Percentiles rank a stretch among this genome's conserved stretches.
Evolutionary conservation across 2,888 invertebrate genomes (phyloP).

Genomic region (Eupeodes latifasciatus): DNA sequence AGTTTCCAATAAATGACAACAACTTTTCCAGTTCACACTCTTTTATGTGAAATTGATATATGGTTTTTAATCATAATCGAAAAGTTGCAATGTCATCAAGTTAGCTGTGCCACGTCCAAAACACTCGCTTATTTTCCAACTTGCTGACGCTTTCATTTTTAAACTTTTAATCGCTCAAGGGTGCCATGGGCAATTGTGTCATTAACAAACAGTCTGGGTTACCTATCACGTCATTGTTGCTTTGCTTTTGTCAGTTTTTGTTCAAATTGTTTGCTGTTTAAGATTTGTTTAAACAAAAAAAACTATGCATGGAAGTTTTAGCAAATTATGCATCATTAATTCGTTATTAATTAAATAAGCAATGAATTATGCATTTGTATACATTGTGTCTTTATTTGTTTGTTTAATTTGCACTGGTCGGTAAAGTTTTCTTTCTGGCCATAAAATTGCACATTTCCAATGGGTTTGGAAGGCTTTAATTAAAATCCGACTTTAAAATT

Average conservation of each 20-base stretch:
- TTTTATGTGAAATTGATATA: constrained; percentile 6
- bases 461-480: no score
- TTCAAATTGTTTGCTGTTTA: neutral
- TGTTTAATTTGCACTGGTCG: no score
- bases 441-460: no score
- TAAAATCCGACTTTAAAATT: no score
- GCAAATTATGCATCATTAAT: neutral
- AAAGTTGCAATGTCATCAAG: constrained; percentile 37
- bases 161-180: neutral
- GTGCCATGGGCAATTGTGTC: neutral
- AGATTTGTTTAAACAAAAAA: neutral
- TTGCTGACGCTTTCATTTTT: neutral
- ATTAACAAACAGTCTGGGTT: neutral
- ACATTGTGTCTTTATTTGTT: neutral
- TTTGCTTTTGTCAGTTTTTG: neutral
- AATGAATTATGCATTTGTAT: neutral
- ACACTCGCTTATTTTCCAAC: constrained; percentile 16
- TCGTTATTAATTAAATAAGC: neutral
- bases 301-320: neutral
- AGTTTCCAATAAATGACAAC: constrained; percentile 23
- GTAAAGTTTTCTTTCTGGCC: no score
- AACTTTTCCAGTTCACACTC: constrained; percentile 7
- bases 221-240: neutral
- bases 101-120: constrained; percentile 37
- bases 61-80: constrained; percentile 10